A percentile compares a stretch with the other conserved stretches of the same genome.
Evolutionary conservation across 2,888 invertebrate genomes (phyloP).

Genomic region (Philhelius pedissequus): DNA sequence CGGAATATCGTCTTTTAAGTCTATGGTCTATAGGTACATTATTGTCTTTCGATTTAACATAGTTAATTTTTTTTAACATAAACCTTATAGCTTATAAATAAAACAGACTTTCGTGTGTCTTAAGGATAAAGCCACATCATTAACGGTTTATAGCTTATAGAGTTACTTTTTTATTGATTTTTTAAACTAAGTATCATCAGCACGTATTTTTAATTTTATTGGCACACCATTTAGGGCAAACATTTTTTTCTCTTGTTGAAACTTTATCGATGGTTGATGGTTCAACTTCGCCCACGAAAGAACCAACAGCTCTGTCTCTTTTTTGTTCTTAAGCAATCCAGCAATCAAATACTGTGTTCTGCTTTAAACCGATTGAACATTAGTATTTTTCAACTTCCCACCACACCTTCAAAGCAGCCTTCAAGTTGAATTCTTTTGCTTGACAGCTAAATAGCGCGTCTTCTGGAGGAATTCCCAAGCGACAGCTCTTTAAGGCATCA

Average conservation of each 20-base stretch:
- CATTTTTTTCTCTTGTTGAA: not conserved
- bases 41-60: no score
- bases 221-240: slow-evolving; percentile 17
- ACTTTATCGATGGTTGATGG: not conserved
- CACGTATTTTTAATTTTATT: not conserved
- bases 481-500: slow-evolving; percentile 39
- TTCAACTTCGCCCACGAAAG: not conserved
- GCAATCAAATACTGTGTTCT: slow-evolving; percentile 35
- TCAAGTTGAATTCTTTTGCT: slow-evolving; percentile 36
- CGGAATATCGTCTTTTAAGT: no score
- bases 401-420: slow-evolving; percentile 46
- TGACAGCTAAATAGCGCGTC: slow-evolving; percentile 14
- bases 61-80: no score
- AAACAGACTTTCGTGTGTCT: no score
- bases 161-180: not conserved
- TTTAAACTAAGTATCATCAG: not conserved
- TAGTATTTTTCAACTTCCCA: slow-evolving; percentile 56
- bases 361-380: slow-evolving; percentile 47
- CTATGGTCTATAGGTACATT: no score
- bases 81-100: no score
- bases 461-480: slow-evolving; percentile 56
- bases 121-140: no score
- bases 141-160: not conserved
- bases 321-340: slow-evolving; percentile 10
- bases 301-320: not conserved